Base-by-base conservation (phyloP, 2,888 invertebrate species). In the Euzophera pinguis region DNA sequence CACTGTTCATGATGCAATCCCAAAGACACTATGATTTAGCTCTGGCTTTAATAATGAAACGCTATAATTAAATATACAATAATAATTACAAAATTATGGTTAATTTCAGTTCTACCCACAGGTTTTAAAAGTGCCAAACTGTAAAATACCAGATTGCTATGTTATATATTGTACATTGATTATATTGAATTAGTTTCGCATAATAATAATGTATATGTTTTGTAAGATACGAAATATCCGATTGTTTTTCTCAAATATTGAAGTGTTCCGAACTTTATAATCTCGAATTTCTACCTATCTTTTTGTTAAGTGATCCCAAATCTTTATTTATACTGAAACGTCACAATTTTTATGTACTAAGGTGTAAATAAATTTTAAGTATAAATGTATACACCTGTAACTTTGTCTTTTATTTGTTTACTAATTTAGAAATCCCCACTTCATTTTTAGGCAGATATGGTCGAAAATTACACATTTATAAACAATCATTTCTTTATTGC, bases 351-450 rank as follows among this genome's bases (percentile, higher is more conserved):
- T 87, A 85, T 81, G 81, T 84, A 82, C 69, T 75, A 73, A 69
- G 86, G 85, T 90, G 89, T 88, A 89, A 89, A 90, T 90, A 90
- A 85, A 88, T 81, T 75, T 78, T 84, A 85, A 83, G 85, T 87
- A 88, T 88, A 87, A 80, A 78, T 84, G 80, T 88, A 88, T 84
- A 88, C 85, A 87, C 84, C 85, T 85, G 86, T 86, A 87, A 63
- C 61, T 61, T 43, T 47, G 72, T 64, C 75, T 85, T 85, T 85
- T 73, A 79, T 78, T 81, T 38, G 14, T 32, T 7, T 10, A 32
- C 10, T 32, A 1, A 9, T 9, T 1, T 9, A 9, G 32, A 32
- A 7, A 32, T 29, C 7, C 10, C 10, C 32, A 1, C 8, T 32
- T 32, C 4, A 32, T 7, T 29, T 4, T 29, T 4, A 6, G 29